Percentiles rank a stretch among this genome's conserved stretches.
Evolutionary conservation across 2,888 invertebrate species (phyloP).

Genomic region (Drosophila phalerata): DNA sequence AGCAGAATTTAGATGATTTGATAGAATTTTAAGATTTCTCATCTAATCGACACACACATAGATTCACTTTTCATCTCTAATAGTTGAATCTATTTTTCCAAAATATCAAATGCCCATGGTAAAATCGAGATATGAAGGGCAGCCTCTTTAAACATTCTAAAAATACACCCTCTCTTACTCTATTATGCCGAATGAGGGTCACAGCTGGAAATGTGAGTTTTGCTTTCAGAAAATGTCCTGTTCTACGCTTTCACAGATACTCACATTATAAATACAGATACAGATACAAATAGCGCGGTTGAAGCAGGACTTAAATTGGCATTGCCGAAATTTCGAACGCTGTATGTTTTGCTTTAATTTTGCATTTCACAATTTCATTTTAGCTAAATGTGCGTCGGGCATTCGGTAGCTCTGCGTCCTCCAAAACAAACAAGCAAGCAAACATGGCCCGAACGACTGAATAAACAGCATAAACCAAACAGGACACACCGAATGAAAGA

Average conservation of each 20-base stretch:
- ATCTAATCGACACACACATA: neutral
- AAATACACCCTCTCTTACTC: neutral
- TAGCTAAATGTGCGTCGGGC: slow-evolving; percentile 37
- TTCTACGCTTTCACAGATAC: slow-evolving; percentile 5
- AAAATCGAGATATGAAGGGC: neutral
- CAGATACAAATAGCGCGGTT: slow-evolving; percentile 34
- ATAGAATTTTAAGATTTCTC: too few relatives aligned
- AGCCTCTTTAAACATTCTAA: neutral
- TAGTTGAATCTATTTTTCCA: neutral
- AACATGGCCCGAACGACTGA: slow-evolving; percentile 66
- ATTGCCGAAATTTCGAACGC: slow-evolving; percentile 33
- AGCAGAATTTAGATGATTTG: neutral
- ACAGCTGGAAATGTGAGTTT: slow-evolving; percentile 33
- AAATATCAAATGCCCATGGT: neutral
- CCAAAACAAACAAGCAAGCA: slow-evolving; percentile 55
- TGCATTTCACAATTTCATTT: slow-evolving; percentile 51
- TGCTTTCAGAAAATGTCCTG: slow-evolving; percentile 37
- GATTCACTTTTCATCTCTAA: neutral
- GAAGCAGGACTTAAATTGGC: slow-evolving; percentile 38
- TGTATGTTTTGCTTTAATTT: slow-evolving; percentile 72
- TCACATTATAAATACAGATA: slow-evolving; percentile 10
- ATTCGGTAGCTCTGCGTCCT: slow-evolving; percentile 9
- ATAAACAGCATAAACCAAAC: slow-evolving; percentile 71
- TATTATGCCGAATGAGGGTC: neutral
- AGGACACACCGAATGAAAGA: slow-evolving; percentile 25